Evolutionary conservation across 2,888 invertebrate genomes (phyloP).

Genomic region (Bembecia ichneumoniformis): DNA sequence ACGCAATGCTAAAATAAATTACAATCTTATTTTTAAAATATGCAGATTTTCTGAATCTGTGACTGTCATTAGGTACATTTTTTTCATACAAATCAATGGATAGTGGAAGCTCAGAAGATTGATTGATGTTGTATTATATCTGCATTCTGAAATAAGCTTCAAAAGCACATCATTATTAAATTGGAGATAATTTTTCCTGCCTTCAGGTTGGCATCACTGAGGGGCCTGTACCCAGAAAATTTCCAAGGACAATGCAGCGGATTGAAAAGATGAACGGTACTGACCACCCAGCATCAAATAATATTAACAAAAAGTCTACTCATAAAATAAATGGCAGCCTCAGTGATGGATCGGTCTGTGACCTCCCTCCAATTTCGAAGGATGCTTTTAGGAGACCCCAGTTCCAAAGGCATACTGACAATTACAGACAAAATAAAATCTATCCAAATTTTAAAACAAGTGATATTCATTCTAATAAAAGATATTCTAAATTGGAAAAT

Average conservation of each 20-base stretch:
- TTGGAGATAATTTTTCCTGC: constrained; percentile 73
- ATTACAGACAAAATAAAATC: constrained; percentile 27
- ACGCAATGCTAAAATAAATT: background rate
- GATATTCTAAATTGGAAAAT: background rate
- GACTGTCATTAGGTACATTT: background rate
- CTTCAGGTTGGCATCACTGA: constrained; percentile 73
- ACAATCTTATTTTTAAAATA: background rate
- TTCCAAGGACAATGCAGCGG: constrained; percentile 62
- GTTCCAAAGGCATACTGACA: constrained; percentile 25
- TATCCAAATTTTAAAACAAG: constrained; percentile 21
- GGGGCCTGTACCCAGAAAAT: constrained; percentile 64
- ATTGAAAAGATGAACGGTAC: constrained; percentile 46
- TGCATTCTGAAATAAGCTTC: constrained; percentile 38
- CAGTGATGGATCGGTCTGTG: constrained; percentile 57
- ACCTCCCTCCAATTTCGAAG: constrained; percentile 37
- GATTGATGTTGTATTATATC: constrained; percentile 41
- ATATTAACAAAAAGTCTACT: constrained; percentile 27
- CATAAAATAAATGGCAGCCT: constrained; percentile 43
- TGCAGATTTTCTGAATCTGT: background rate
- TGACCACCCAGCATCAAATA: constrained; percentile 36
- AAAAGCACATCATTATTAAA: constrained; percentile 69
- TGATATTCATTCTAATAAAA: background rate
- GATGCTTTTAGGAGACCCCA: constrained; percentile 38
- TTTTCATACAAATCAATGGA: constrained; percentile 30
- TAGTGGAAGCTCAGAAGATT: constrained; percentile 64